Base-by-base conservation (phyloP, 2,888 invertebrate genomes). In the Eremobia ochroleuca region DNA sequence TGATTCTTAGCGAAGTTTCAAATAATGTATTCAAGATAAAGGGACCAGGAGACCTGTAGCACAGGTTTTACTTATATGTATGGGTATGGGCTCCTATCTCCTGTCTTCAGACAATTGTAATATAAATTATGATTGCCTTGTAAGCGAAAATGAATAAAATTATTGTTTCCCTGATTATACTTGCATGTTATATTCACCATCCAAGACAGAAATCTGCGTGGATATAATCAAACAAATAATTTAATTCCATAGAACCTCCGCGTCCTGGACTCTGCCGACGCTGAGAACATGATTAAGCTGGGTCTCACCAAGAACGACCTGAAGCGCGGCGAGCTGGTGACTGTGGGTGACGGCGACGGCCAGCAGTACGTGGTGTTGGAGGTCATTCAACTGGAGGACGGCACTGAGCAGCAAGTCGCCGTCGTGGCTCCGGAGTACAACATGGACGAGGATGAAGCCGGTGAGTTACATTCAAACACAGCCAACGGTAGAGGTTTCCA, bases 281-380 rank as follows among this genome's bases (percentile, higher is more conserved):
- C 91, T 0, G 90, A 92, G 6, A 90, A 90, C 25, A 82, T 94
- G 69, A 81, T 94, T 70, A 94, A 95, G 73, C 66, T 94, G 15
- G 92, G 92, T 0, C 74, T 93, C n/a, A 84, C 78, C 0, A 87
- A 85, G 49, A 89, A 90, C 25, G 93, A 94, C 49, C 75, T 95
- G 83, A 92, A 94, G 65, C 93, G 93, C 8, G 95, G 93, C 43
- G 94, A 94, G 87, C 88, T 94, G 77, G 94, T 94, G 73, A 94
- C 94, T 0, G 95, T 94, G 81, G 92, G 93, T 0, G 94, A 93
- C 43, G 95, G 92, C 4, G 94, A 94, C 93, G 98, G 98, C 0
- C 98, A 98, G 88, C 98, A 98, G 93, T 98, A 98, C 90, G 98
- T 99, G 69, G 98, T 99, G n/a, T 96, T 99, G 25, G 99, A 99